Evolutionary conservation across 2,113 vertebrate species (phyloP), one percentile per base, ranked within the genome.

Genomic region (Hassar affinis): DNA sequence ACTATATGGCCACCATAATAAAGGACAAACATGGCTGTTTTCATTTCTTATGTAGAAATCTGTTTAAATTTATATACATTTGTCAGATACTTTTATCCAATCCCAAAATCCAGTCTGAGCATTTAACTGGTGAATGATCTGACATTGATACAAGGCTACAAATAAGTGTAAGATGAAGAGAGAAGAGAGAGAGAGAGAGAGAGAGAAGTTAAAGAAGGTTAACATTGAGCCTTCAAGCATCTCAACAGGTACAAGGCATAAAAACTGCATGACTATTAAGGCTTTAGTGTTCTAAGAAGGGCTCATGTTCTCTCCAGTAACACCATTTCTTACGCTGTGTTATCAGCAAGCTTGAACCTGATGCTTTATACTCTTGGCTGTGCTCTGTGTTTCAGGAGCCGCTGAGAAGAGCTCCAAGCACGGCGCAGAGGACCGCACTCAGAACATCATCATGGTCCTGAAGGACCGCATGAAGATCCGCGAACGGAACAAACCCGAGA

Each of bases 401-500:
- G 98, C 98, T 0, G 98, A 99, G 91, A 99, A 99, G 89, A 97
- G 98, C 90, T 99, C 98, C 42, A 99, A 99, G 87, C 98, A 99
- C 0, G 98, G 98, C 0, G 98, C 98, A 0, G 98, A 99, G 90
- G 98, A 99, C 90, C 92, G 97, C 20, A 99, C 98, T 0, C 98
- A 98, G 92, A 99, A 97, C 84, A 99, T 99, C 90, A 99, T 99
- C 91, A 98, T 98, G 97, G 98, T 98, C 87, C 94, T 99, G 72
- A 99, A 99, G 89, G 98, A 99, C 89, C 96, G 98, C 86, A 99
- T 99, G 98, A 99, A 99, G 94, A 99, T 99, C 92, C 93, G 98
- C 4, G 98, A 99, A 89, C 93, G 98, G 85, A 99, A 99, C 93
- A 98, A 98, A 77, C 98, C 98, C 0, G 98, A 99, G 93, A 99